Conservation (phyloP, 2,113 vertebrate genomes). For the Reinhardtius hippoglossoides region DNA sequence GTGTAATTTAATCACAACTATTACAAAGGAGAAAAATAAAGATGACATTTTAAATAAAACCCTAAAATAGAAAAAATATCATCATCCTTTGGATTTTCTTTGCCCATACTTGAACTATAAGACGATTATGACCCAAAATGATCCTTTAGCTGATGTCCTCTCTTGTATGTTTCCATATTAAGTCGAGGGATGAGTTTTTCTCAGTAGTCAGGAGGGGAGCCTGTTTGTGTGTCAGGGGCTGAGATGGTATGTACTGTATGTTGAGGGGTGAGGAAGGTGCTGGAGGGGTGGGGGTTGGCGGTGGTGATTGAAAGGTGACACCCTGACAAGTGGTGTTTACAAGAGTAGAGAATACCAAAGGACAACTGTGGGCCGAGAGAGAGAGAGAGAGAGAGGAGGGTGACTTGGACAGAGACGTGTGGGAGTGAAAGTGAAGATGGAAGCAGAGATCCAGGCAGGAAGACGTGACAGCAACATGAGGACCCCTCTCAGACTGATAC, state of each 20-base stretch:
- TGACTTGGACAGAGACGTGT: conserved; percentile 16
- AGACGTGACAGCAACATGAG: conserved; percentile 6
- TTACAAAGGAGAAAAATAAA: too few species aligned
- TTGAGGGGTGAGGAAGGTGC: conserved; percentile 23
- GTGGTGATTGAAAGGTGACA: conserved; percentile 65
- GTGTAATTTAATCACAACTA: too few species aligned
- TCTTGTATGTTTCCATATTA: background rate
- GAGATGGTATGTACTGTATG: conserved; percentile 37
- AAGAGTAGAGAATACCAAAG: conserved; percentile 55
- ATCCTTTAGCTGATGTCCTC: background rate
- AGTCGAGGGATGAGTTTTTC: background rate
- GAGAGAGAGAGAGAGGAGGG: conserved; percentile 27
- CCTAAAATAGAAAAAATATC: too few species aligned
- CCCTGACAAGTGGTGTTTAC: conserved; percentile 72
- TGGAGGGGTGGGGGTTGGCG: background rate
- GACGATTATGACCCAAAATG: background rate
- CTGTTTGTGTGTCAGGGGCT: conserved; percentile 2
- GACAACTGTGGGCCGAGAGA: conserved; percentile 57
- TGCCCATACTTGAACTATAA: too few species aligned
- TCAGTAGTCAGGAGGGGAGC: background rate
- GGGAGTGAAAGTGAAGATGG: conserved; percentile 31
- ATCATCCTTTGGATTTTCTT: too few species aligned
- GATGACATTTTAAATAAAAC: too few species aligned
- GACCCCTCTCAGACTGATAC: conserved; percentile 22
- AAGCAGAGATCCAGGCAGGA: conserved; percentile 27